phyloP scores from a whole-genome alignment of 2,888 invertebrate genomes.

The Protodeltote pygarga region DNA sequence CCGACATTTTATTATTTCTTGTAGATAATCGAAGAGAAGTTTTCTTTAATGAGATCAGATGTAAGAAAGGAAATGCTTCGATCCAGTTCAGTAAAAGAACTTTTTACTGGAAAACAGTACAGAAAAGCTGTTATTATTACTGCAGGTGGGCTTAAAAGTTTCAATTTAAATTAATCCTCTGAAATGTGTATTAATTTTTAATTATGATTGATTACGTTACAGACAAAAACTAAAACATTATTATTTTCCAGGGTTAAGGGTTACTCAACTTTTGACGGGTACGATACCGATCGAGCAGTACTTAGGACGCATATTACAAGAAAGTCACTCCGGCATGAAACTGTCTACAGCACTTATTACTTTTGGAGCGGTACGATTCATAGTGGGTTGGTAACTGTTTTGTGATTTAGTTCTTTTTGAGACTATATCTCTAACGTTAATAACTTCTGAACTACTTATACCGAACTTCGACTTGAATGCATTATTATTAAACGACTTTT shows the following conservation, averaged over 20 bases:
- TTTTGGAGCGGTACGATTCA: conserved; percentile 68
- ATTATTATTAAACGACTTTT: too few relatives aligned
- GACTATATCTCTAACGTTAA: background rate
- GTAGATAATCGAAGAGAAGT: conserved; percentile 64
- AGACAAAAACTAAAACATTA: too few relatives aligned
- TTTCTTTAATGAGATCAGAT: conserved; percentile 67
- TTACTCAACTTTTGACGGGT: conserved; percentile 68
- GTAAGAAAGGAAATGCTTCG: conserved; percentile 79
- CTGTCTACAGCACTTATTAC: conserved; percentile 62
- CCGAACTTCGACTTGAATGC: too few relatives aligned
- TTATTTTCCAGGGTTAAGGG: conserved; percentile 62
- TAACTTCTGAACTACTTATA: too few relatives aligned
- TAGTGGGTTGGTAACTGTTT: conserved; percentile 56
- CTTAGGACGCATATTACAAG: conserved; percentile 67
- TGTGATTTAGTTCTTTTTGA: background rate
- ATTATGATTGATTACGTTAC: too few relatives aligned
- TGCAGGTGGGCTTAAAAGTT: conserved; percentile 69
- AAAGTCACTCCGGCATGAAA: conserved; percentile 59
- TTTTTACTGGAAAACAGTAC: conserved; percentile 81
- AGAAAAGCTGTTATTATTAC: conserved; percentile 74
- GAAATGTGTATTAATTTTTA: too few relatives aligned
- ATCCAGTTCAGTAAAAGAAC: conserved; percentile 74
- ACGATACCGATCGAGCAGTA: conserved; percentile 68
- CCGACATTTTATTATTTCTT: too few relatives aligned
- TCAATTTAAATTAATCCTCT: too few relatives aligned